Conservation (phyloP, 2,113 vertebrate genomes). For the Chaetura pelagica region DNA sequence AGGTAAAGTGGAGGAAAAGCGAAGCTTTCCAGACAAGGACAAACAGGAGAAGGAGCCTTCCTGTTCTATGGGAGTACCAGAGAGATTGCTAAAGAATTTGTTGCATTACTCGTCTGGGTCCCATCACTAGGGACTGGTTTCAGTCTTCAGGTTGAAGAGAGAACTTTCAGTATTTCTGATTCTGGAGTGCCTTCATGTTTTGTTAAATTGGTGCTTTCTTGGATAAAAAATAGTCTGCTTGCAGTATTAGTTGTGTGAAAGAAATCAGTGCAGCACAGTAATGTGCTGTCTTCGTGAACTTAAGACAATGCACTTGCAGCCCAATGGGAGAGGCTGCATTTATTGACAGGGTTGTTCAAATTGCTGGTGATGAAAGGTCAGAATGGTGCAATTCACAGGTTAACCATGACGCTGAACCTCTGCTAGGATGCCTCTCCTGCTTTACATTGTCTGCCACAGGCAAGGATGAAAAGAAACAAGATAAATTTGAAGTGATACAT, state of each 20-base stretch:
- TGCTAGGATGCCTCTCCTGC: background rate
- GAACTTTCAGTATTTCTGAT: background rate
- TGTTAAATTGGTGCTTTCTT: background rate
- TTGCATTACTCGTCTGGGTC: background rate
- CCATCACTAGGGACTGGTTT: background rate
- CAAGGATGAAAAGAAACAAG: background rate
- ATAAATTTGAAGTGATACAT: background rate
- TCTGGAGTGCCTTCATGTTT: background rate
- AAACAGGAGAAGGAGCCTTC: background rate
- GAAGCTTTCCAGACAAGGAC: background rate
- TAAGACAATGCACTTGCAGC: background rate
- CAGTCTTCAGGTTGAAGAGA: background rate
- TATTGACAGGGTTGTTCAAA: background rate
- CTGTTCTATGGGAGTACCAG: background rate
- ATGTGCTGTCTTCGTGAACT: background rate
- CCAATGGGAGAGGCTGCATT: background rate
- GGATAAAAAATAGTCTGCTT: background rate
- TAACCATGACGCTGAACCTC: background rate
- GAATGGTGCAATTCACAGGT: fast-evolving
- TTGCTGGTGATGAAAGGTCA: background rate
- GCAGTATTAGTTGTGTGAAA: background rate
- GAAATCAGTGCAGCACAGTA: background rate
- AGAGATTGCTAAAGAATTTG: background rate
- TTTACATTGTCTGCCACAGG: background rate
- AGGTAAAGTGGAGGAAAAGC: background rate